Evolutionary conservation across 2,888 invertebrate species (phyloP).

Genomic region (Drosophila macrothrix): DNA sequence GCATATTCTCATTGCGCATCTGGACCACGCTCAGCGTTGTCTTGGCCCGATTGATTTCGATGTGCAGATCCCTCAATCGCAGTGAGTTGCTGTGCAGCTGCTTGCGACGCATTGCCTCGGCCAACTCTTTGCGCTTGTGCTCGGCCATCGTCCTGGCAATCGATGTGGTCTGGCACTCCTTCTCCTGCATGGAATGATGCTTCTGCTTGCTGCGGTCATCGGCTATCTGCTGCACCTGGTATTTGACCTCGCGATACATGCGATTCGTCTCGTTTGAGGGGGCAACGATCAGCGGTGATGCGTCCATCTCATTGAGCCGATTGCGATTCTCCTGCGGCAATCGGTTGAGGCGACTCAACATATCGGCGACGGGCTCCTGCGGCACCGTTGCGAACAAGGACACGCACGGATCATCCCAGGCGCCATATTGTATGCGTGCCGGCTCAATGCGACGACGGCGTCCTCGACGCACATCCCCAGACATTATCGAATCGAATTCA

Average conservation of each 20-base stretch:
- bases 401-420: conserved; percentile 59
- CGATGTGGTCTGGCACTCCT: conserved; percentile 30
- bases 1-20: conserved; percentile 15
- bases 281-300: conserved; percentile 34
- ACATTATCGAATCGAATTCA: conserved; percentile 13
- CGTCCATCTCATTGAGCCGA: conserved; percentile 37
- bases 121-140: conserved; percentile 39
- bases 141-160: conserved; percentile 44
- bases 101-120: conserved; percentile 33
- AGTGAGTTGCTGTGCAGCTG: conserved; percentile 50
- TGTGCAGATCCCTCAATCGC: conserved; percentile 39
- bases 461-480: conserved; percentile 24
- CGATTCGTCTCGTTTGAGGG: conserved; percentile 14
- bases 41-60: conserved; percentile 51
- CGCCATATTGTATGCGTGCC: conserved; percentile 52
- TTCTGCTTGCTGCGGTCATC: conserved; percentile 49
- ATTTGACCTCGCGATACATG: conserved; percentile 47
- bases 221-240: conserved; percentile 66
- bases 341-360: conserved; percentile 33
- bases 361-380: conserved; percentile 53
- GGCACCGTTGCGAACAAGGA: conserved; percentile 60
- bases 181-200: conserved; percentile 34
- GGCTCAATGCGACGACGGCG: conserved; percentile 36
- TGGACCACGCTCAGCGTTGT: conserved; percentile 48
- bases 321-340: conserved; percentile 19